Percentiles rank a stretch among this genome's conserved stretches.
These are phyloP conservation scores for Pseudochaenichthys georgianus DNA, from an alignment of 2,797 vertebrate genomes.

Conservation along the genomic window DNA sequence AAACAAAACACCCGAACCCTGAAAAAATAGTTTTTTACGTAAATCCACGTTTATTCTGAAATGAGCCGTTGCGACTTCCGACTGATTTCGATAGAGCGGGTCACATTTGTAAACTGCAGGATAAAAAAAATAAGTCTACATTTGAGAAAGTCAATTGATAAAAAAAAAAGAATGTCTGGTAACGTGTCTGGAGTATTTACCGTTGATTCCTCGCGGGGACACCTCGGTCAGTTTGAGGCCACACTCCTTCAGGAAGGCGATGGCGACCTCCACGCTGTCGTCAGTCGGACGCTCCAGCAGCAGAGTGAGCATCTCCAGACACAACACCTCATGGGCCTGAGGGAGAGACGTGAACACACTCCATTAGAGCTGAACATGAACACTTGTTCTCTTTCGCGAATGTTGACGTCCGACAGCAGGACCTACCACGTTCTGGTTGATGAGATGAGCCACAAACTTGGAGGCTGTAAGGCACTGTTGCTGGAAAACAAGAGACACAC, in stretches of 20 bases:
- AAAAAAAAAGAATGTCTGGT: neutral
- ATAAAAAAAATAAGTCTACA: too few species aligned
- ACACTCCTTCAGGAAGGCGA: slow-evolving; percentile 96
- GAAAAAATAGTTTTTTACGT: too few species aligned
- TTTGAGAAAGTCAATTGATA: too few species aligned
- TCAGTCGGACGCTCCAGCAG: slow-evolving; percentile 96
- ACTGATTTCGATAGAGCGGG: too few species aligned
- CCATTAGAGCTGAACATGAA: neutral
- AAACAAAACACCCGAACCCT: too few species aligned
- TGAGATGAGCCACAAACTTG: slow-evolving; percentile 98
- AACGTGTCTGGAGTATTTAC: slow-evolving; percentile 66
- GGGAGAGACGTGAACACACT: neutral
- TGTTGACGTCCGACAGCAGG: neutral
- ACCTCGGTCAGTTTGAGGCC: slow-evolving; percentile 97
- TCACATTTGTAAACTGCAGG: too few species aligned
- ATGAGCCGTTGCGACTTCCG: too few species aligned
- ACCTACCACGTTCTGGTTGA: slow-evolving; percentile 99
- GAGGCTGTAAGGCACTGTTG: slow-evolving; percentile 97
- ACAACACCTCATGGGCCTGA: slow-evolving; percentile 96
- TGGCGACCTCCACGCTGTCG: slow-evolving; percentile 97
- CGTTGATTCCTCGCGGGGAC: slow-evolving; percentile 95
- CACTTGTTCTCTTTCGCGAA: neutral
- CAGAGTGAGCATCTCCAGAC: slow-evolving; percentile 97
- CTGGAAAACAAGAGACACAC: slow-evolving; percentile 78
- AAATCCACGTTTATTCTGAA: too few species aligned